Conservation (phyloP, 2,888 invertebrate genomes). For the Plagodis dolabraria region DNA sequence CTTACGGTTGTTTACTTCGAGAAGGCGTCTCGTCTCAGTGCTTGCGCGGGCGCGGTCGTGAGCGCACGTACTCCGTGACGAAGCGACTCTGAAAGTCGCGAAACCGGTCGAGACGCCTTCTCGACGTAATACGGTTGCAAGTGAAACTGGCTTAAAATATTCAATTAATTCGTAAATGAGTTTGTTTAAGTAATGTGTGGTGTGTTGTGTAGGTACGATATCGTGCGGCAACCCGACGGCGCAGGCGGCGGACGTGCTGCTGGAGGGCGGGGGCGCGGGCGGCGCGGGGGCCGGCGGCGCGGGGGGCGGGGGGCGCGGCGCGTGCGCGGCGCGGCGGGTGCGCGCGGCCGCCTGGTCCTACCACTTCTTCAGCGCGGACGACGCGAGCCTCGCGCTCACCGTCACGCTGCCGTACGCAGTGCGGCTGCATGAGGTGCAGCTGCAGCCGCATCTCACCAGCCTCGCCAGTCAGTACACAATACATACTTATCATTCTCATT, state of each 20-base stretch:
- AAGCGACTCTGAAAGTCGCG: too few relatives aligned
- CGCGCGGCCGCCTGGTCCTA: slow-evolving; percentile 98
- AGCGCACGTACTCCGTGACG: too few relatives aligned
- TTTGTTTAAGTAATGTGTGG: background rate
- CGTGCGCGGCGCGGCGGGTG: slow-evolving; percentile 91
- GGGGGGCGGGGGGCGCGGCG: slow-evolving; percentile 83
- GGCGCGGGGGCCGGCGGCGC: slow-evolving; percentile 79
- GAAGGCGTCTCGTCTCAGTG: too few relatives aligned
- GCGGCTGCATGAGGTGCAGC: slow-evolving; percentile 93
- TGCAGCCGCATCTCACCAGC: slow-evolving; percentile 94
- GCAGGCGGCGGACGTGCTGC: slow-evolving; percentile 94
- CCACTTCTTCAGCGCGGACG: slow-evolving; percentile 94
- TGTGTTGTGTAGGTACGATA: slow-evolving; percentile 83
- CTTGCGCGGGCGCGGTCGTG: too few relatives aligned
- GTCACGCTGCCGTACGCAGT: slow-evolving; percentile 95
- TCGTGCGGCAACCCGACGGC: slow-evolving; percentile 93
- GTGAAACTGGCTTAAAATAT: too few relatives aligned
- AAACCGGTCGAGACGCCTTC: too few relatives aligned
- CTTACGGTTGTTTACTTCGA: too few relatives aligned
- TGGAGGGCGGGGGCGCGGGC: slow-evolving; percentile 86
- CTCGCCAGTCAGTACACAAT: slow-evolving; percentile 86
- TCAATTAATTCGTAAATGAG: too few relatives aligned
- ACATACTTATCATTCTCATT: too few relatives aligned
- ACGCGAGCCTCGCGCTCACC: slow-evolving; percentile 94
- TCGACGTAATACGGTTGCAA: too few relatives aligned